phyloP scores from a whole-genome alignment of 2,113 vertebrate genomes.

The Anolis carolinensis region DNA sequence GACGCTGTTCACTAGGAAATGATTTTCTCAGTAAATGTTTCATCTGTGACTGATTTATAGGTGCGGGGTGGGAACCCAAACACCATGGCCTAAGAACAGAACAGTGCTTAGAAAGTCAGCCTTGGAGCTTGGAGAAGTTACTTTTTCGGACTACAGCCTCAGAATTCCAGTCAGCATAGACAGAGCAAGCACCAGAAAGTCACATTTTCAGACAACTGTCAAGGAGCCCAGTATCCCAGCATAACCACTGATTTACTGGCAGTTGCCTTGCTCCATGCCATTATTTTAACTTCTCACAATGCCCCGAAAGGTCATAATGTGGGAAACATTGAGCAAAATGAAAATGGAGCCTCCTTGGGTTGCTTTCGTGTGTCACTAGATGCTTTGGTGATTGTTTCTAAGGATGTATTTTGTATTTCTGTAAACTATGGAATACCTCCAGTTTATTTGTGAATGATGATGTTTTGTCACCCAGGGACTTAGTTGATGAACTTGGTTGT shows the following conservation, averaged over 20 bases:
- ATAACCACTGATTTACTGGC: neutral
- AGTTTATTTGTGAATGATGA: too few species aligned
- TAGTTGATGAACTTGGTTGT: too few species aligned
- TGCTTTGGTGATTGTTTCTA: too few species aligned
- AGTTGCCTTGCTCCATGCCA: neutral
- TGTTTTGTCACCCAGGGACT: too few species aligned
- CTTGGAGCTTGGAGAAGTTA: accelerated
- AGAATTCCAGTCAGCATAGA: neutral
- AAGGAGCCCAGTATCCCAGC: too few species aligned
- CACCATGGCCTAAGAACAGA: conserved; percentile 74
- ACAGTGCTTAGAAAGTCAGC: conserved; percentile 58
- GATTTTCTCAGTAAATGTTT: conserved; percentile 78
- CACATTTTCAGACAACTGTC: neutral
- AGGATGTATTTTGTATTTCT: too few species aligned
- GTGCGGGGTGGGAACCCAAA: conserved; percentile 63
- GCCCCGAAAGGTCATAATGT: neutral
- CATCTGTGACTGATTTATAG: conserved; percentile 83
- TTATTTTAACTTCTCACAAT: neutral
- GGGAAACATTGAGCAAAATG: too few species aligned
- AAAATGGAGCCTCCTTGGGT: too few species aligned
- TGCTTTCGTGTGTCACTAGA: too few species aligned
- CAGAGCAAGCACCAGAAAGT: neutral
- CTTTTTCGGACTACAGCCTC: neutral
- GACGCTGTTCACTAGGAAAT: conserved; percentile 76
- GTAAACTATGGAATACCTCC: too few species aligned